Conservation (phyloP, 2,797 vertebrate genomes). For the Trachurus trachurus region DNA sequence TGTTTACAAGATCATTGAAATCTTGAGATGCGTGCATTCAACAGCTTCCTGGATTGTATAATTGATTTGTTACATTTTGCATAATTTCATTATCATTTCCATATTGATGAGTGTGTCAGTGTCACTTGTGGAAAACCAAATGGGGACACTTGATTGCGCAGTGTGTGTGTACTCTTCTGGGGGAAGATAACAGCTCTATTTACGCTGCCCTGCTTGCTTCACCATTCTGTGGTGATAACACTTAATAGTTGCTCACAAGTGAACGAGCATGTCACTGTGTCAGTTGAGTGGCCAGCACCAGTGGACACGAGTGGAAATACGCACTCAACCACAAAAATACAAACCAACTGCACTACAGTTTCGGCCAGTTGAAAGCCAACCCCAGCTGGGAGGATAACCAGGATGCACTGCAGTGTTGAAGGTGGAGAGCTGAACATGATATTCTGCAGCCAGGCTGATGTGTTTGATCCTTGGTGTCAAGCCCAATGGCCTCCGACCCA, state of each 20-base stretch:
- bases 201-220: conserved; percentile 39
- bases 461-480: conserved; percentile 33
- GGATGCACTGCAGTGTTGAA: conserved; percentile 25
- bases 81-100: background rate
- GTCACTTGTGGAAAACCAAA: conserved; percentile 26
- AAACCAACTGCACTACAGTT: conserved; percentile 13
- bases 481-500: conserved; percentile 10
- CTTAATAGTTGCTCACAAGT: conserved; percentile 54
- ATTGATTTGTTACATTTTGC: too few species aligned
- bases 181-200: conserved; percentile 74
- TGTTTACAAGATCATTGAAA: conserved; percentile 9
- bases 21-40: conserved; percentile 10
- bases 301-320: conserved; percentile 42
- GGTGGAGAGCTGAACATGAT: conserved; percentile 17
- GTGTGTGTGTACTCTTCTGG: conserved; percentile 25
- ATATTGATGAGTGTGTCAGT: background rate
- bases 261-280: conserved; percentile 26
- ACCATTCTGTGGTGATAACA: conserved; percentile 59
- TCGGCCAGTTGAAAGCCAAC: conserved; percentile 13
- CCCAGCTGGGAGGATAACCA: background rate
- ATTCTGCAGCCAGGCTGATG: conserved; percentile 25
- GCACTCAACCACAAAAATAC: conserved; percentile 28
- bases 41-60: background rate
- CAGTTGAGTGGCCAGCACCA: conserved; percentile 32
- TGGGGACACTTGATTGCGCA: conserved; percentile 23